Conservation (phyloP, 2,113 vertebrate genomes). For the Brachyistius frenatus region DNA sequence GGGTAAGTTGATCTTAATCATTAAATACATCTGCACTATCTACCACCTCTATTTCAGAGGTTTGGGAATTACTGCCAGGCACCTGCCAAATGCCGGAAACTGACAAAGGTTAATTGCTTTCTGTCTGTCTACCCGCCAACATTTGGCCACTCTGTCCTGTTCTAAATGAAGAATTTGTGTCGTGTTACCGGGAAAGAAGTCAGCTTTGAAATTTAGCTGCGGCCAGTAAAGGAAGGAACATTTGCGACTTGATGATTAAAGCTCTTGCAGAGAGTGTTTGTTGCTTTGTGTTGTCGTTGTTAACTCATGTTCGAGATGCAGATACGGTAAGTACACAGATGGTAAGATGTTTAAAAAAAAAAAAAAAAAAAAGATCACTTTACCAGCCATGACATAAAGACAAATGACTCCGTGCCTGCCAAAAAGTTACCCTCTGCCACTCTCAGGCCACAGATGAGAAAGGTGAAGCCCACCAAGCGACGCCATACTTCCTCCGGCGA, state of each 20-base stretch:
- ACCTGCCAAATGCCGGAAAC: neutral
- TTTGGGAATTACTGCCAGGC: neutral
- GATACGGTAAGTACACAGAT: neutral
- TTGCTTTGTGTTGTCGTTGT: neutral
- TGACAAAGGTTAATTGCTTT: neutral
- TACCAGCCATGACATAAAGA: too few relatives aligned
- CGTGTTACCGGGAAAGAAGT: neutral
- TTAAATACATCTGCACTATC: neutral
- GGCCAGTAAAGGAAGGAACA: too few relatives aligned
- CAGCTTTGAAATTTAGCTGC: neutral
- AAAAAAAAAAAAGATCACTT: too few relatives aligned
- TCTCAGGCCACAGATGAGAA: slow-evolving; percentile 64
- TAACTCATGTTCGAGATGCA: neutral
- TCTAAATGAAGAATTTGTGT: neutral
- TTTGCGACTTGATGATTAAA: too few relatives aligned
- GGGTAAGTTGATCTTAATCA: slow-evolving; percentile 68
- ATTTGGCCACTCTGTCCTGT: neutral
- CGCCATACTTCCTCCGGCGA: neutral
- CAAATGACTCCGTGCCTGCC: too few relatives aligned
- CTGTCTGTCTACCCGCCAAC: too few relatives aligned
- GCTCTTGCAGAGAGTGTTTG: too few relatives aligned
- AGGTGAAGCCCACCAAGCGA: slow-evolving; percentile 30
- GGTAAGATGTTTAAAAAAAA: neutral
- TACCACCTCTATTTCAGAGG: neutral
- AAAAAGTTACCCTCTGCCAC: neutral